Evolutionary conservation across 1,140 invertebrate genomes (phyloP), one percentile per base, ranked within the genome.

Genomic region (Tetraneura akinire): DNA sequence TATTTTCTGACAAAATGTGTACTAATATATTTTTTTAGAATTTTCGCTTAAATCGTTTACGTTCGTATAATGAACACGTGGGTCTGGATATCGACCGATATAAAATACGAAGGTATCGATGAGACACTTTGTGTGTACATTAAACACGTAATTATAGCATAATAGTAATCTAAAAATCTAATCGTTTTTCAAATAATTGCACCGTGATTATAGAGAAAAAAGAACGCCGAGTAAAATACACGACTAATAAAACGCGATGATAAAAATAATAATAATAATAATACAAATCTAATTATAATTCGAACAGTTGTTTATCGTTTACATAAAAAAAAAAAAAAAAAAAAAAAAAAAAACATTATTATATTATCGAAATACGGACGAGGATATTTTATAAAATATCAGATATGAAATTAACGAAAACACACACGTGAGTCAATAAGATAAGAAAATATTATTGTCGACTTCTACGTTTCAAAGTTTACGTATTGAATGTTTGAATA

Each of bases 21-120:
- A 47, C 66, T 68, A 68, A 68, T 37, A 47, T 68, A 68, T 47
- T 68, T 68, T 68, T 42, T 68, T 68, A 68, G 66, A 68, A 68
- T 68, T 68, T 68, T 68, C 66, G 66, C 66, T 68, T 68, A 68
- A 45, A 68, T 68, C 47, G 37, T 68, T 68, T 37, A 37, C 45
- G 64, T 21, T 68, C 66, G 21, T 68, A 26, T 60, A 47, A 37
- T 68, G 66, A 68, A 68, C 66, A 68, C 66, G 42, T 9, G 42
- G 66, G 42, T 4, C 37, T 13, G 21, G 13, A n/a, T 68, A 68
- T 32, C 14, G 37, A 23, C 66, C 42, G 21, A 42, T 29, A 16
- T 8, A 11, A 23, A 45, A 10, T 23, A 47, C 66, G 16, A 6
- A 68, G 37, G 6, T 45, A 68, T 26, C 13, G 21, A 47, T 11